A percentile compares a stretch with the other conserved stretches of the same genome.
Conservation (phyloP, 2,113 vertebrate genomes). For the Boleophthalmus pectinirostris region DNA sequence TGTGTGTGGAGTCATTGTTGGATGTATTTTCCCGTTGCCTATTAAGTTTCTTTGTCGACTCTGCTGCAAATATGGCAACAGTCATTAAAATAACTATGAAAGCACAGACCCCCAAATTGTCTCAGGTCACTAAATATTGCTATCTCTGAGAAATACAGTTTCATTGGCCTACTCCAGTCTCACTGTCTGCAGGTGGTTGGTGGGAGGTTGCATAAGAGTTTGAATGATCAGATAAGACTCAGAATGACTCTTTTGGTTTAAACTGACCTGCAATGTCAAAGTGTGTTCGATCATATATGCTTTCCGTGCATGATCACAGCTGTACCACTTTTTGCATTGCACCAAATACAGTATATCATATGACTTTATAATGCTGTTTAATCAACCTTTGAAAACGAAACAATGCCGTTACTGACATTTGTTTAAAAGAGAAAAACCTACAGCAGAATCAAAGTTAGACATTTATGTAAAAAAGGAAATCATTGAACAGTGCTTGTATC, state of each 20-base stretch:
- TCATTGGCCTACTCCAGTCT: constrained; percentile 36
- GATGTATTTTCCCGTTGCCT: constrained; percentile 63
- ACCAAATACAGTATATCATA: background rate
- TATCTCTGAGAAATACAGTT: constrained; percentile 35
- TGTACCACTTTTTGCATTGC: background rate
- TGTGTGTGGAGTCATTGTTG: constrained; percentile 56
- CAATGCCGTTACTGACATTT: background rate
- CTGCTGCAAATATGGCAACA: constrained; percentile 51
- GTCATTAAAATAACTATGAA: constrained; percentile 57
- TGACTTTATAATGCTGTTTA: background rate
- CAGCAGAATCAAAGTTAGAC: background rate
- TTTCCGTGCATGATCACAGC: constrained; percentile 16
- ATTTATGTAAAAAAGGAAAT: background rate
- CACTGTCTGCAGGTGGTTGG: constrained; percentile 6
- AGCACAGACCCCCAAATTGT: constrained; percentile 69
- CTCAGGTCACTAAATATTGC: constrained; percentile 57
- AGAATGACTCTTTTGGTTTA: constrained; percentile 23
- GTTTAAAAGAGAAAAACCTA: background rate
- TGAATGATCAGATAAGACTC: constrained; percentile 20
- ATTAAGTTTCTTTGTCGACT: constrained; percentile 59
- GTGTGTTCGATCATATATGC: constrained; percentile 40
- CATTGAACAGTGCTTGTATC: background rate
- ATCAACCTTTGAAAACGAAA: background rate
- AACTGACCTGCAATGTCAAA: constrained; percentile 34
- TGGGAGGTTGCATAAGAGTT: background rate